Conservation (phyloP, 2,113 vertebrate species). For the Cynopterus brachyotis region DNA sequence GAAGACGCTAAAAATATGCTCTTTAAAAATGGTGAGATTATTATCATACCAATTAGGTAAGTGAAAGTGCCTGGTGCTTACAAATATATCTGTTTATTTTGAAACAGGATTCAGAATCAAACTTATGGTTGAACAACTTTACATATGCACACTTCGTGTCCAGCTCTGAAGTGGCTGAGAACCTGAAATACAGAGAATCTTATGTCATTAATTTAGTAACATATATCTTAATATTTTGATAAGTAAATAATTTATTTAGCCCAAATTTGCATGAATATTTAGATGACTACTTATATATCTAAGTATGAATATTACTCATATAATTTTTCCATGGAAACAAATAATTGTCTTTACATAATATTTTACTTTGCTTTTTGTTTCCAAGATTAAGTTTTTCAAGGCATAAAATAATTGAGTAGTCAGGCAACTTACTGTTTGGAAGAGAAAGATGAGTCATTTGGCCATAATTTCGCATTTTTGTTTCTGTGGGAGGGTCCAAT, state of each 20-base stretch:
- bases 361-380: neutral
- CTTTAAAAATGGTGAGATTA: neutral
- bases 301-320: neutral
- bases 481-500: neutral
- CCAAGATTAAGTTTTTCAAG: neutral
- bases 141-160: neutral
- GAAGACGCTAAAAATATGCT: neutral
- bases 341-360: neutral
- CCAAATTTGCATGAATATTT: neutral
- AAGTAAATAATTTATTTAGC: neutral
- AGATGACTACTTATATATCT: too few species aligned
- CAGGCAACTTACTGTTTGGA: neutral
- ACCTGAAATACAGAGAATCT: neutral
- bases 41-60: neutral
- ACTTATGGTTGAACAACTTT: accelerated
- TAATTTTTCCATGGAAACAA: neutral
- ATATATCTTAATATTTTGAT: neutral
- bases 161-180: neutral
- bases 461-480: neutral
- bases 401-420: neutral
- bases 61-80: neutral
- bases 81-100: neutral
- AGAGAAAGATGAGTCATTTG: neutral
- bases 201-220: neutral
- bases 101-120: neutral